Conservation (phyloP, 37 sponge, comb jelly and placozoan genomes). For the Ephydatia muelleri region DNA sequence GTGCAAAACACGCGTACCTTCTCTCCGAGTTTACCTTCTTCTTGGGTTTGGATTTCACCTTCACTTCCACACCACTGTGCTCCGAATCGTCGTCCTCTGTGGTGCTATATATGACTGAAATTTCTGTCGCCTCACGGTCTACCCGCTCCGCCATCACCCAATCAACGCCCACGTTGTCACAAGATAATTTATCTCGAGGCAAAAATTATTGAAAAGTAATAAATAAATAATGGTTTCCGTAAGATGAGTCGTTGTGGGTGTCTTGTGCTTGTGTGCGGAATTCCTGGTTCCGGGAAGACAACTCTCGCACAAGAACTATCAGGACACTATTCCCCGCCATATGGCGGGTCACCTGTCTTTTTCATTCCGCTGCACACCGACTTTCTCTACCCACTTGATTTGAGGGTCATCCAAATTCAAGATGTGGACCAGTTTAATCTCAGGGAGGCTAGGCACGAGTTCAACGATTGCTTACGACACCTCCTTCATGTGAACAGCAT, state of each 20-base stretch:
- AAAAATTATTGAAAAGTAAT: not conserved
- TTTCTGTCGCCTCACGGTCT: not conserved
- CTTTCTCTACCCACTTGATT: constrained; percentile 62
- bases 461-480: constrained; percentile 27
- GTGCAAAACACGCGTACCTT: not conserved
- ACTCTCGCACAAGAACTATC: constrained; percentile 12
- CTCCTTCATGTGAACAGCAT: constrained; percentile 16
- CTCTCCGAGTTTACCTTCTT: not conserved
- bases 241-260: constrained; percentile 7
- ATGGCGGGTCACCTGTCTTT: not conserved
- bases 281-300: constrained; percentile 80
- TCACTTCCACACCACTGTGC: not conserved
- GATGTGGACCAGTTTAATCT: constrained; percentile 25
- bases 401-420: not conserved
- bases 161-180: not conserved
- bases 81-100: not conserved
- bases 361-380: constrained; percentile 58
- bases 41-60: not conserved
- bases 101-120: not conserved
- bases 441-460: constrained; percentile 30
- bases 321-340: not conserved
- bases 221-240: not conserved
- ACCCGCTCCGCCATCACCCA: not conserved
- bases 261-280: constrained; percentile 61
- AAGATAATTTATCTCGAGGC: not conserved